Conservation (phyloP, 35 echinoderm and acorn worm species). For the Ophiothrix spiculata region DNA sequence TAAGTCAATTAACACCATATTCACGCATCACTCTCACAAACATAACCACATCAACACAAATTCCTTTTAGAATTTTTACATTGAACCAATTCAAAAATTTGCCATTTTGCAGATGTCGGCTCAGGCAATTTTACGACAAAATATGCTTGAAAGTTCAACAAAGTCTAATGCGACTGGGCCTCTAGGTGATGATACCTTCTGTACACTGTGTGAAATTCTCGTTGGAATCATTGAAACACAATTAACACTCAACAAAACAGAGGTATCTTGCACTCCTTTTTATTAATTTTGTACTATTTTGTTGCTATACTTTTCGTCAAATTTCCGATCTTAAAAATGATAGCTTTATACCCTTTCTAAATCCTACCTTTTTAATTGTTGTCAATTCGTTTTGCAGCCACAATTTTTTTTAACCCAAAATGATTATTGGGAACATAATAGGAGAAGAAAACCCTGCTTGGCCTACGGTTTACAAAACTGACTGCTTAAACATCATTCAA, state of each 20-base stretch:
- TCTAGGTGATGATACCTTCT: background rate
- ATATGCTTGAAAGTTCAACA: background rate
- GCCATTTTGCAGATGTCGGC: background rate
- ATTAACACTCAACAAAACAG: constrained; percentile 1
- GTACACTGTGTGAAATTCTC: background rate
- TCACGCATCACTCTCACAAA: background rate
- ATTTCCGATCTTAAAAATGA: too few species aligned
- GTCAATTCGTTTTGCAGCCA: too few species aligned
- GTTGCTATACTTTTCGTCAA: too few species aligned
- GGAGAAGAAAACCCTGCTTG: too few species aligned
- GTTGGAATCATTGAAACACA: background rate
- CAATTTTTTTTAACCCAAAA: too few species aligned
- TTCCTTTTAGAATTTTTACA: background rate
- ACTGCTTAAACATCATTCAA: too few species aligned
- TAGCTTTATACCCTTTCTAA: too few species aligned
- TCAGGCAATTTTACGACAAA: background rate
- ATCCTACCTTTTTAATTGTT: too few species aligned
- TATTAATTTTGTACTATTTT: too few species aligned
- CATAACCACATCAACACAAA: background rate
- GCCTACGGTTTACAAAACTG: too few species aligned
- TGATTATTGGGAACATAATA: too few species aligned
- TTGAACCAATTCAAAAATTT: background rate
- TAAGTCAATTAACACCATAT: background rate
- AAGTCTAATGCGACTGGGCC: background rate
- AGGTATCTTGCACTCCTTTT: background rate